Percentiles rank a stretch among this genome's conserved stretches.
phyloP scores from a whole-genome alignment of 1,140 invertebrate species.

The Diabrotica virgifera region DNA sequence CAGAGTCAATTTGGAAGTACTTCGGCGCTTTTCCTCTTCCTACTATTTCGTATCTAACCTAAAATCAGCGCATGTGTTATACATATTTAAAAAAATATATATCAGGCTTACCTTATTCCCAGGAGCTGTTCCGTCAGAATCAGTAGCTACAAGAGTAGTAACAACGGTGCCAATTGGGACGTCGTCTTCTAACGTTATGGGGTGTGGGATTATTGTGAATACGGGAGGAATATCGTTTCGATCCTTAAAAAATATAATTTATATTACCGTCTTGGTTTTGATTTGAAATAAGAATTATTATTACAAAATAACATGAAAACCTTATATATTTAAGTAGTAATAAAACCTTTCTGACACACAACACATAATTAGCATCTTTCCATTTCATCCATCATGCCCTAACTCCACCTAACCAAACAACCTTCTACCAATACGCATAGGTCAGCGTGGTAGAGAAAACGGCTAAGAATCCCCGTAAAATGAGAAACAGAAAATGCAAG shows the following conservation, averaged over 20 bases:
- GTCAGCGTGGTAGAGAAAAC: too few species aligned
- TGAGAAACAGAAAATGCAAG: too few species aligned
- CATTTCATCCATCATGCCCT: too few species aligned
- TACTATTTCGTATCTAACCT: slow-evolving; percentile 73
- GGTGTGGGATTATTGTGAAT: slow-evolving; percentile 75
- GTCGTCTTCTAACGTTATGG: slow-evolving; percentile 80
- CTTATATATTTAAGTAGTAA: too few species aligned
- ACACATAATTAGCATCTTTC: too few species aligned
- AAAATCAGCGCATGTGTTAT: neutral
- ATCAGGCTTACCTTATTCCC: slow-evolving; percentile 65
- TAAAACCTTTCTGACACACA: too few species aligned
- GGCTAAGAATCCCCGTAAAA: too few species aligned
- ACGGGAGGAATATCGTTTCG: slow-evolving; percentile 82
- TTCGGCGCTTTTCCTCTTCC: slow-evolving; percentile 74
- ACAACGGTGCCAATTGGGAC: slow-evolving; percentile 76
- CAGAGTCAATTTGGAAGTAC: slow-evolving; percentile 84
- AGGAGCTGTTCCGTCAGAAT: slow-evolving; percentile 77
- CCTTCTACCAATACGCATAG: too few species aligned
- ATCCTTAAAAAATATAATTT: slow-evolving; percentile 54
- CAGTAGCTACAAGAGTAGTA: slow-evolving; percentile 72
- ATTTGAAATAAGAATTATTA: too few species aligned
- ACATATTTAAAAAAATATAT: neutral
- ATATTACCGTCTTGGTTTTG: neutral
- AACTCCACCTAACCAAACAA: too few species aligned
- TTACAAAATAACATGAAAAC: too few species aligned